Evolutionary conservation across 2,113 vertebrate genomes (phyloP).

Genomic region (Cinclus mexicanus): DNA sequence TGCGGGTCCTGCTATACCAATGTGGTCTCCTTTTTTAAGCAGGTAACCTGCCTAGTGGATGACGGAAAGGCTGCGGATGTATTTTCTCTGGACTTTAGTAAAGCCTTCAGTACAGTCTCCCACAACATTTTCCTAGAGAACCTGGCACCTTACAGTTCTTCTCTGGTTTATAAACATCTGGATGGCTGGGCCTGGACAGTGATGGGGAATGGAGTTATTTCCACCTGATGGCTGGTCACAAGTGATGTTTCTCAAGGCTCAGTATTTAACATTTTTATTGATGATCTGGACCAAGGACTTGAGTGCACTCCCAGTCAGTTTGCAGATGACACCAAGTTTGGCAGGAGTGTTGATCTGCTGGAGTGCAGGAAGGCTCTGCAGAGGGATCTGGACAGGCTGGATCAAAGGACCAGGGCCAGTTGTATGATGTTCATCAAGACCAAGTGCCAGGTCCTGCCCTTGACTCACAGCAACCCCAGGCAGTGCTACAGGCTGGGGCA

Average conservation of each 20-base stretch:
- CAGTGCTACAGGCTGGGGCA: accelerated
- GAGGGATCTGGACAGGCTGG: background rate
- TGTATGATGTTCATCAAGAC: accelerated
- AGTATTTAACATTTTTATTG: background rate
- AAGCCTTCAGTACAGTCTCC: background rate
- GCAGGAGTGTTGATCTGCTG: background rate
- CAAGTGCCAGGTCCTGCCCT: background rate
- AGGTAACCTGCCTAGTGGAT: background rate
- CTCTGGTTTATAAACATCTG: background rate
- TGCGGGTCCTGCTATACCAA: background rate
- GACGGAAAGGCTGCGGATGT: background rate
- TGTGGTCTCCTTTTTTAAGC: background rate
- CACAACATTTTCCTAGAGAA: background rate
- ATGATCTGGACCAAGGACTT: accelerated
- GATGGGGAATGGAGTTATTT: background rate
- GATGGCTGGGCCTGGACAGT: no score
- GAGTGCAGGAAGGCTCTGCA: accelerated
- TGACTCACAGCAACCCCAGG: background rate
- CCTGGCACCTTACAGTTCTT: background rate
- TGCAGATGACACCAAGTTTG: accelerated
- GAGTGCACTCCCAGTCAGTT: background rate
- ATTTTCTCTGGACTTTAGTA: background rate
- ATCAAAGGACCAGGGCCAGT: accelerated
- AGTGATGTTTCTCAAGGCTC: no score
- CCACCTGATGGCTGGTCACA: background rate